Conservation (phyloP, 2,797 vertebrate genomes). For the Steatocranus sp. region DNA sequence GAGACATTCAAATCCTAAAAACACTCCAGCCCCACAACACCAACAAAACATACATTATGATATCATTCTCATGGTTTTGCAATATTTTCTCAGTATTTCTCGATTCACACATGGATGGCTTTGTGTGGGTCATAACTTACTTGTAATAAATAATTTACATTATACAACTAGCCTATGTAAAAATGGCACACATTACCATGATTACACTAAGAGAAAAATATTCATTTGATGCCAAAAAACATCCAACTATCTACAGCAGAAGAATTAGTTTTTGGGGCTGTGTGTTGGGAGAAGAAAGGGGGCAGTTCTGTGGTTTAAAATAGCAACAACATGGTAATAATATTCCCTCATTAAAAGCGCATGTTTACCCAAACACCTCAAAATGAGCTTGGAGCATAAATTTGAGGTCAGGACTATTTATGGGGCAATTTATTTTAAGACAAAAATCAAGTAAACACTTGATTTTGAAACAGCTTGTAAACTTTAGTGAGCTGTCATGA, state of each 20-base stretch:
- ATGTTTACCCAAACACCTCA: conserved; percentile 21
- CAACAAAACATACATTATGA: neutral
- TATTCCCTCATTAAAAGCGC: neutral
- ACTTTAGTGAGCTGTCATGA: neutral
- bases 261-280: neutral
- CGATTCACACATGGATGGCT: neutral
- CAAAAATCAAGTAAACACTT: neutral
- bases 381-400: neutral
- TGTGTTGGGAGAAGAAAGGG: neutral
- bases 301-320: conserved; percentile 16
- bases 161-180: neutral
- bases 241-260: neutral
- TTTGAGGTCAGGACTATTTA: conserved; percentile 9
- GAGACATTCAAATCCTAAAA: neutral
- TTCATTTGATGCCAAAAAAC: neutral
- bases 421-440: neutral
- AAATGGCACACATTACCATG: neutral
- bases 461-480: neutral
- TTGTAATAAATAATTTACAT: neutral
- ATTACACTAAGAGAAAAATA: neutral
- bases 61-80: neutral
- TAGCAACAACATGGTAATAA: conserved; percentile 4
- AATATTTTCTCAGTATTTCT: neutral
- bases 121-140: neutral
- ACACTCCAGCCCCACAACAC: neutral